Percentiles rank a stretch among this genome's conserved stretches.
phyloP scores from a whole-genome alignment of 2,797 vertebrate species.

The Acanthurus tractus region DNA sequence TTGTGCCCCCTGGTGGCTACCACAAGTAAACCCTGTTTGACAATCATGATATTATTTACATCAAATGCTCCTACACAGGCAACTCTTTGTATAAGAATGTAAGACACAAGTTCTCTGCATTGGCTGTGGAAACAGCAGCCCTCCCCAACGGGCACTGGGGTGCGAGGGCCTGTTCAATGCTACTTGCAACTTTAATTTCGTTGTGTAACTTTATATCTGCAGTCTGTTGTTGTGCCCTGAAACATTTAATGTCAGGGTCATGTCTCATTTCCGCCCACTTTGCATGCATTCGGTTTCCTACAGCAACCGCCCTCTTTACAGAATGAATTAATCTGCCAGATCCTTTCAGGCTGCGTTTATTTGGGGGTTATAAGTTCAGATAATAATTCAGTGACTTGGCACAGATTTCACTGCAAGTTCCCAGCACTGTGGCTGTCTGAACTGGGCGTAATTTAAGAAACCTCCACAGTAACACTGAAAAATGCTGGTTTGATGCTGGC shows the following conservation, averaged over 20 bases:
- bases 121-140: no score
- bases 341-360: slow-evolving; percentile 63
- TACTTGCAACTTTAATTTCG: neutral
- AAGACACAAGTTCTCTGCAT: no score
- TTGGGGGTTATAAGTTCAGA: slow-evolving; percentile 40
- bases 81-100: no score
- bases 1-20: no score
- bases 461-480: slow-evolving; percentile 51
- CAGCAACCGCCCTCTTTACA: slow-evolving; percentile 49
- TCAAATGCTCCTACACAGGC: no score
- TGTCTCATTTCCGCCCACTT: slow-evolving; percentile 29
- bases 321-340: slow-evolving; percentile 53
- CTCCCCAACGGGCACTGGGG: no score
- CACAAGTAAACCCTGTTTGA: no score
- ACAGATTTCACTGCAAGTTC: slow-evolving; percentile 35
- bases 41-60: no score
- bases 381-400: slow-evolving; percentile 63
- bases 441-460: slow-evolving; percentile 38
- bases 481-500: slow-evolving; percentile 35
- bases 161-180: no score
- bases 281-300: slow-evolving; percentile 61
- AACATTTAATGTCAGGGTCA: slow-evolving; percentile 1
- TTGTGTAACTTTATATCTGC: neutral
- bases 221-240: neutral
- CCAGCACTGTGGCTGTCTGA: slow-evolving; percentile 42